These are phyloP conservation scores for Haliclystus octoradiatus DNA, from an alignment of 30 jellyfish, hydroid and myxozoan species.

Conservation along the genomic window DNA sequence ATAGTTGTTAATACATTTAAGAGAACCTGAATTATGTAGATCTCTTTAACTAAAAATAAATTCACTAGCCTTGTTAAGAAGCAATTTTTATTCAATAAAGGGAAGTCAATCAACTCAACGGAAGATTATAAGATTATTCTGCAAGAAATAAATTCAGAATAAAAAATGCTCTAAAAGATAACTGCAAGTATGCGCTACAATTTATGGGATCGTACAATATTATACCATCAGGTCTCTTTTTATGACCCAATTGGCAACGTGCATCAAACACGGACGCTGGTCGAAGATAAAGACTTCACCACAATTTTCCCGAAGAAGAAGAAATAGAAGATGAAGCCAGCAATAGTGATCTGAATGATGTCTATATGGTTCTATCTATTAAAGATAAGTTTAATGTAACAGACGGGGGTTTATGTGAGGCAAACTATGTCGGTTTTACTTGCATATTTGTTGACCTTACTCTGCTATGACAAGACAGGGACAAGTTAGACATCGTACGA, in stretches of 20 bases:
- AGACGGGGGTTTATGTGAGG: slow-evolving; percentile 8
- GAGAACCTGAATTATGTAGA: too few species aligned
- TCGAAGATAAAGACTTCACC: not conserved
- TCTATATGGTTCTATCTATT: slow-evolving; percentile 6
- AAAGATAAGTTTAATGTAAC: slow-evolving; percentile 16
- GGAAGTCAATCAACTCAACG: too few species aligned
- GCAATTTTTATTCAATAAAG: too few species aligned
- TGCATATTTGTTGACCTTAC: too few species aligned
- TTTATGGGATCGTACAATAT: slow-evolving; percentile 4
- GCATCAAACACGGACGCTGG: not conserved
- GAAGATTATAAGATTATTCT: too few species aligned
- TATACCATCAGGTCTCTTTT: not conserved
- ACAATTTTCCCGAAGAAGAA: not conserved
- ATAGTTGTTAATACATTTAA: too few species aligned
- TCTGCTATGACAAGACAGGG: too few species aligned
- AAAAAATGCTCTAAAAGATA: not conserved
- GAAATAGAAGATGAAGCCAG: not conserved
- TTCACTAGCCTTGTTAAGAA: too few species aligned
- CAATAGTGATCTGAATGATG: slow-evolving; percentile 6
- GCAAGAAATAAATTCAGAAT: not conserved
- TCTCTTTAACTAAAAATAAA: too few species aligned
- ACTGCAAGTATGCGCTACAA: slow-evolving; percentile 9
- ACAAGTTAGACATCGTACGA: too few species aligned
- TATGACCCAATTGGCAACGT: not conserved
- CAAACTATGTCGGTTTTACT: too few species aligned